Base-by-base conservation (phyloP, 1,140 invertebrate species). In the Brachionus asplanchnoidis region DNA sequence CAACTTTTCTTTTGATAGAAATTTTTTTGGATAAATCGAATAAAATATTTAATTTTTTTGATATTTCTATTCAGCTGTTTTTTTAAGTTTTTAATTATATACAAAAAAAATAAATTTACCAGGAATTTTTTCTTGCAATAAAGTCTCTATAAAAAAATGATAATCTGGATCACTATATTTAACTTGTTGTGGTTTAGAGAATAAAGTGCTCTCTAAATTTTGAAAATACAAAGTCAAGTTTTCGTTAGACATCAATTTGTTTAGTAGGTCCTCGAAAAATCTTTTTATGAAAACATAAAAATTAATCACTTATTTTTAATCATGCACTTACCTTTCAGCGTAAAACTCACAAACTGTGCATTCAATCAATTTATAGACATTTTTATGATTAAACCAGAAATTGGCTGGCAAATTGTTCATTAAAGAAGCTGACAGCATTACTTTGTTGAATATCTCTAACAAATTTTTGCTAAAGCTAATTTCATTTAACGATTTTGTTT, bases 361-460 rank as follows among this genome's bases (percentile, higher is more conserved):
- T 75, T 75, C 40, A 6, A 75, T 3, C 9, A 75, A 17, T 42
- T 20, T 75, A 75, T 75, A 75, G 20, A 75, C 7, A 44, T 75
- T 75, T 75, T 75, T 65, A n/a, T 80, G 46, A 42, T 80, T 80
- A 17, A 80, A 80, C 50, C 50, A 65, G 46, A 60, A 80, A 17
- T 80, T 11, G 9, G 28, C 6, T 6, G 78, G 78, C 9, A 80
- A 40, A 32, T 50, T 20, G 78, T 17, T 65, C 4, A 56, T 17
- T 8, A n/a, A 36, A 23, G 78, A 80, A 40, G 44, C 11, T 42
- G 50, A 56, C 0, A 53, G 11, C 46, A 80, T 20, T n/a, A 53
- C 0, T 36, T 80, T 80, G 23, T 80, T 80, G 2, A 80, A 3
- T 17, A 75, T 75, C 44, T 75, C 70, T 20, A 75, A 20, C 20